These are phyloP conservation scores for Hiodon tergisus DNA, from an alignment of 2,113 vertebrate genomes.

Conservation along the genomic window DNA sequence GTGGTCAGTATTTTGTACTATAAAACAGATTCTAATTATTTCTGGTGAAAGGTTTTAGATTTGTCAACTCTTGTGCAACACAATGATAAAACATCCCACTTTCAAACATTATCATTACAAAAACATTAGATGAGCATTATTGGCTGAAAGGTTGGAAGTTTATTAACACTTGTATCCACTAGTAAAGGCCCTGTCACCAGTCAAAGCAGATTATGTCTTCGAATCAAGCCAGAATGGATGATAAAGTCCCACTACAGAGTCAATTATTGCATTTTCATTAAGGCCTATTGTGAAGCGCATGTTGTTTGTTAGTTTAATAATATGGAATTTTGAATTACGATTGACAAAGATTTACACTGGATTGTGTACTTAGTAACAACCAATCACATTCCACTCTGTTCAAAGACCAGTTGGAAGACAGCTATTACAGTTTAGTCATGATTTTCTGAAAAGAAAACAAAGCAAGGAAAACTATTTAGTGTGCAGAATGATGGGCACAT, in stretches of 20 bases:
- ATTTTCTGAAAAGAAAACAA: constrained; percentile 39
- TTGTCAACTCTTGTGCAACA: constrained; percentile 65
- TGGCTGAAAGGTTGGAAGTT: constrained; percentile 60
- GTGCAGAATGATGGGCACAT: constrained; percentile 61
- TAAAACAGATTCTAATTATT: constrained; percentile 77
- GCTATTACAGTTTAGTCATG: constrained; percentile 41
- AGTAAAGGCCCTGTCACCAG: constrained; percentile 53
- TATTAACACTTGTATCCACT: constrained; percentile 58
- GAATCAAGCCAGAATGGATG: constrained; percentile 65
- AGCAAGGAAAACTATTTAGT: constrained; percentile 46
- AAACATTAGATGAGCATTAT: constrained; percentile 60
- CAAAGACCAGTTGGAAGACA: constrained; percentile 59
- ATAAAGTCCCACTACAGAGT: constrained; percentile 65
- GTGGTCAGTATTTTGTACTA: constrained; percentile 55
- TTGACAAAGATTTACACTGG: constrained; percentile 67
- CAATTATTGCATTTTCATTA: constrained; percentile 72
- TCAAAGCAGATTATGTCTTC: constrained; percentile 66
- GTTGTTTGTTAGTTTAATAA: constrained; percentile 65
- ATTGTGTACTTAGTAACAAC: constrained; percentile 47
- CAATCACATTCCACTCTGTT: constrained; percentile 49
- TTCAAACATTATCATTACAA: constrained; percentile 70
- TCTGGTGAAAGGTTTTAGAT: constrained; percentile 68
- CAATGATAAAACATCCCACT: constrained; percentile 63
- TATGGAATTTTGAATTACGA: constrained; percentile 50
- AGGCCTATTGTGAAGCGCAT: constrained; percentile 41